phyloP scores from a whole-genome alignment of 2,797 vertebrate genomes.

The Falco rusticolus region DNA sequence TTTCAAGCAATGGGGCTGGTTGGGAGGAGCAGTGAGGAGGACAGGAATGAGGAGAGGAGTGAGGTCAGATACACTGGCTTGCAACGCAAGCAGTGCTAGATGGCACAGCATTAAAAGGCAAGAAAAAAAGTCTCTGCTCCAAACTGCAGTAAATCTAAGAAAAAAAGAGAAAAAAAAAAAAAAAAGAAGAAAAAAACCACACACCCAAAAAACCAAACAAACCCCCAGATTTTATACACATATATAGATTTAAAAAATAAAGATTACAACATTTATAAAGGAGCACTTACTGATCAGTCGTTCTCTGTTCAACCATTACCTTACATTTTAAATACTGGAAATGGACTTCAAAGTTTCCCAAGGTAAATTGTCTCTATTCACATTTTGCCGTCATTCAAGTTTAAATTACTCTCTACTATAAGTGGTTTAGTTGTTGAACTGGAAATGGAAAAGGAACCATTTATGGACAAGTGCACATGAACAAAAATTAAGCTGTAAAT shows the following conservation, averaged over 20 bases:
- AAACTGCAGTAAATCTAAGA: neutral
- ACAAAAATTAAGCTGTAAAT: constrained; percentile 84
- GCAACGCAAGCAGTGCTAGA: constrained; percentile 34
- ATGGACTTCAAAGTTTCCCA: constrained; percentile 63
- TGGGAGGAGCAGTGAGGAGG: constrained; percentile 52
- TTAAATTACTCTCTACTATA: constrained; percentile 68
- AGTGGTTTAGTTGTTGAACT: constrained; percentile 68
- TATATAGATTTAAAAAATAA: neutral
- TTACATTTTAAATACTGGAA: constrained; percentile 56
- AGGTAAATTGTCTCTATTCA: constrained; percentile 70
- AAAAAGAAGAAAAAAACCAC: too few species aligned
- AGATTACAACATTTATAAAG: constrained; percentile 26
- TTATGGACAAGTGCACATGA: constrained; percentile 78
- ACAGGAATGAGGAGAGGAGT: constrained; percentile 37
- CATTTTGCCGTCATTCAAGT: constrained; percentile 59
- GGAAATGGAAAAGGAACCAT: constrained; percentile 76
- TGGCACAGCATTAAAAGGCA: neutral
- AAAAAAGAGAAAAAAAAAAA: neutral
- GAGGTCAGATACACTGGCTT: constrained; percentile 14
- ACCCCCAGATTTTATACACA: neutral
- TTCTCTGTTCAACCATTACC: constrained; percentile 19
- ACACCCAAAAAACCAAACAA: too few species aligned
- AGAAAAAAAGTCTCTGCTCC: neutral
- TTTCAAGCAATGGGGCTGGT: constrained; percentile 65
- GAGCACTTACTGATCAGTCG: constrained; percentile 8